Percentiles rank a stretch among this genome's conserved stretches.
Evolutionary conservation across 2,113 vertebrate genomes (phyloP).

Genomic region (Syrmaticus mikado): DNA sequence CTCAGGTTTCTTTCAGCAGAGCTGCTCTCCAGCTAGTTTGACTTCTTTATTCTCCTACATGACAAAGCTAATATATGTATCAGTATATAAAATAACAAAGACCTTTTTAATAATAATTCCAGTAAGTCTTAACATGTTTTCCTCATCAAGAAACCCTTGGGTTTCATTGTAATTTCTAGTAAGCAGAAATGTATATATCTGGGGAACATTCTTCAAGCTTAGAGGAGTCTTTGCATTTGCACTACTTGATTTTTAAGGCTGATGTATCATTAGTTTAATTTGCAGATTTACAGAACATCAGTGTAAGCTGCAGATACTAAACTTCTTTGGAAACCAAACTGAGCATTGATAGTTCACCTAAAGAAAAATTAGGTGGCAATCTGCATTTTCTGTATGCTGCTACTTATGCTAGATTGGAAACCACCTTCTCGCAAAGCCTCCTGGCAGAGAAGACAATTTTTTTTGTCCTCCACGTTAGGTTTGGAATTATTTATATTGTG

Average conservation of each 20-base stretch:
- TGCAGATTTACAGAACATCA: not conserved
- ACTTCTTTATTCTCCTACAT: not conserved
- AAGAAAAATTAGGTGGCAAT: not conserved
- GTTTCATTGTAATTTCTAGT: not conserved
- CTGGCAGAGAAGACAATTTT: not conserved
- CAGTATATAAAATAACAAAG: not conserved
- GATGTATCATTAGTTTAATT: not conserved
- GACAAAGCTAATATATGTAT: not conserved
- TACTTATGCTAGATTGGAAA: not conserved
- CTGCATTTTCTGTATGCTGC: not conserved
- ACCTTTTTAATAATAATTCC: not conserved
- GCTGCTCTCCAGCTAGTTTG: no score
- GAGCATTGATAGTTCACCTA: not conserved
- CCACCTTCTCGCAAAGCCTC: not conserved
- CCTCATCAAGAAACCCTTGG: not conserved
- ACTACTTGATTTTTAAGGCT: not conserved
- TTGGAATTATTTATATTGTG: not conserved
- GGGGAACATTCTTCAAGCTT: not conserved
- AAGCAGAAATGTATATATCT: not conserved
- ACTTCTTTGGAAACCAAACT: not conserved
- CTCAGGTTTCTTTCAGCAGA: not conserved
- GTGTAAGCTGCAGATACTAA: not conserved
- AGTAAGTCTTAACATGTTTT: not conserved
- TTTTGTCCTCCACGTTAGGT: not conserved
- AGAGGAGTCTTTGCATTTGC: not conserved